phyloP scores from a whole-genome alignment of 2,888 invertebrate genomes.

The Eurois occulta region DNA sequence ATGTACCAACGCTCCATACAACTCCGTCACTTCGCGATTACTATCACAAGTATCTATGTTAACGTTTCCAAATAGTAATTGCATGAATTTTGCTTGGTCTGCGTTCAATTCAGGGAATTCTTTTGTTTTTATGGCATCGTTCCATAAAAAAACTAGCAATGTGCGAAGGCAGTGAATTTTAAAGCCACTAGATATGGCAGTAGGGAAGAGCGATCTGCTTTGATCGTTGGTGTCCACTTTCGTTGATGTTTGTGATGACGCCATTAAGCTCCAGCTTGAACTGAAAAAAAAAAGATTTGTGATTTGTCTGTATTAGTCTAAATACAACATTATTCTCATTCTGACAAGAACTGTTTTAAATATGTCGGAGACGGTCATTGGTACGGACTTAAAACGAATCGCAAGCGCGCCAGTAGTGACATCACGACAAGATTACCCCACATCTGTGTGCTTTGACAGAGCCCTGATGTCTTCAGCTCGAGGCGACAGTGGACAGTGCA shows the following conservation, averaged over 20 bases:
- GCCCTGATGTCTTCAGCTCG: too few species aligned
- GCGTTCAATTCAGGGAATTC: constrained; percentile 71
- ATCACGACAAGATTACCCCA: too few species aligned
- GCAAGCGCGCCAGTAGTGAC: too few species aligned
- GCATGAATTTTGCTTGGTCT: constrained; percentile 67
- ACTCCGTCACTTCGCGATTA: constrained; percentile 58
- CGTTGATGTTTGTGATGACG: background rate
- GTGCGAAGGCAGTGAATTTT: constrained; percentile 69
- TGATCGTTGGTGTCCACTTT: background rate
- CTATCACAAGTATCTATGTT: constrained; percentile 35
- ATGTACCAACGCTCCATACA: constrained; percentile 72
- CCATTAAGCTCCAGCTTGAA: background rate
- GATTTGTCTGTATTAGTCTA: background rate
- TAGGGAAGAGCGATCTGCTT: constrained; percentile 5
- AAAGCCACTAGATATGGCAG: constrained; percentile 53
- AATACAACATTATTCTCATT: too few species aligned
- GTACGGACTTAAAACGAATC: too few species aligned
- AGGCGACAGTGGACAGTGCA: too few species aligned
- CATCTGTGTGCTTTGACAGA: too few species aligned
- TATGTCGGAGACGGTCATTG: too few species aligned
- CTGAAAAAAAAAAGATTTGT: constrained; percentile 23
- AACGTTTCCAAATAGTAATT: constrained; percentile 25
- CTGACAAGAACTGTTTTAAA: too few species aligned
- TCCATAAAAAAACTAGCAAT: constrained; percentile 75
- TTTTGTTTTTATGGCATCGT: constrained; percentile 57